Evolutionary conservation across 2,888 invertebrate genomes (phyloP).

Genomic region (Ypsolopha sequella): DNA sequence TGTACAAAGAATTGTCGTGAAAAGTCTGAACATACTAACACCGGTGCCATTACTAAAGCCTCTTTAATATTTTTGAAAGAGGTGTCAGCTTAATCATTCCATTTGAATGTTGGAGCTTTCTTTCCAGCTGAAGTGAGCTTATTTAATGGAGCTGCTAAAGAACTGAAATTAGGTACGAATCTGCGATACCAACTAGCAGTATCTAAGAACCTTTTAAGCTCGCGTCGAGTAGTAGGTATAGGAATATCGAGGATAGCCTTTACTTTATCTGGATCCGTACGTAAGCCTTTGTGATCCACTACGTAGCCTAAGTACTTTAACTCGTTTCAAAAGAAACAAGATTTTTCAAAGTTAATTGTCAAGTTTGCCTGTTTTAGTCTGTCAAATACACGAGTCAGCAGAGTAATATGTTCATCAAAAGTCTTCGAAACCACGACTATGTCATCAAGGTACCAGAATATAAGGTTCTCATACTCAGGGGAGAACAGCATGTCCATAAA

Average conservation of each 20-base stretch:
- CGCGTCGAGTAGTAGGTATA: not conserved
- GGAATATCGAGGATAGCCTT: not conserved
- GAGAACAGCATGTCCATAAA: constrained; percentile 1
- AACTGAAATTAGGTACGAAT: not conserved
- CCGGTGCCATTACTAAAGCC: constrained; percentile 3
- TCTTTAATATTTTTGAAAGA: constrained; percentile 8
- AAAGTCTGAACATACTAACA: constrained; percentile 4
- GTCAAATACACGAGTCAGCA: not conserved
- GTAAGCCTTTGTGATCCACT: not conserved
- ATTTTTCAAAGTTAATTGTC: constrained; percentile 4
- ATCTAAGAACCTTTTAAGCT: not conserved
- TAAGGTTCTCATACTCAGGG: not conserved
- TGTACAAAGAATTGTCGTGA: constrained; percentile 1
- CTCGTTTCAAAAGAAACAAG: not conserved
- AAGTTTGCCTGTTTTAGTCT: not conserved
- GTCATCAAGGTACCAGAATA: constrained; percentile 4
- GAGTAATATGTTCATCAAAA: not conserved
- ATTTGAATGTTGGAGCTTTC: constrained; percentile 11
- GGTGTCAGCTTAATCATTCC: constrained; percentile 12
- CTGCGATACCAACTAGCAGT: not conserved
- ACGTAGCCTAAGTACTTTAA: constrained; percentile 1
- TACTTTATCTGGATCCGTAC: not conserved
- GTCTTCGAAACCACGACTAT: not conserved
- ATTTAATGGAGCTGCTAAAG: constrained; percentile 13
- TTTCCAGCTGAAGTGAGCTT: constrained; percentile 6